These are phyloP conservation scores for Oasisia sp. DNA, from an alignment of 2,888 invertebrate species.

Conservation along the genomic window DNA sequence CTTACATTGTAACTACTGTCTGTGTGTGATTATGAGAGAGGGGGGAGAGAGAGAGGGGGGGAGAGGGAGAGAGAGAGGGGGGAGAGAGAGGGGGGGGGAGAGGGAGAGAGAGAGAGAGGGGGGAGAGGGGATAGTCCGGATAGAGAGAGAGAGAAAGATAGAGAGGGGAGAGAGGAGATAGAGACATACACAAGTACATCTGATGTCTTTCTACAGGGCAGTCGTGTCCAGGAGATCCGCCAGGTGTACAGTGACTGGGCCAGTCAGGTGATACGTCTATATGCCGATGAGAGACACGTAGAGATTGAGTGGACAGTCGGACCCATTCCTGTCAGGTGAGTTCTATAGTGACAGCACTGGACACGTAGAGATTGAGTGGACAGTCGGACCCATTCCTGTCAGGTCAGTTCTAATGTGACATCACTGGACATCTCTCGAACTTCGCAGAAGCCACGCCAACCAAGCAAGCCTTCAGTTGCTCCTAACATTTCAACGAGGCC, in stretches of 20 bases:
- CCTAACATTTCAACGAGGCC: too few species aligned
- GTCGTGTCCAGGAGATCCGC: conserved; percentile 76
- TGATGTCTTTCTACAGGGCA: conserved; percentile 29
- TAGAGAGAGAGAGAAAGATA: too few species aligned
- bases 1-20: too few species aligned
- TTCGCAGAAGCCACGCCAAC: neutral
- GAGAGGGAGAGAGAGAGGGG: too few species aligned
- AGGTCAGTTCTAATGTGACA: conserved; percentile 28
- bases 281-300: conserved; percentile 58
- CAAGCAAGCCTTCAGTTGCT: too few species aligned
- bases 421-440: neutral
- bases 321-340: conserved; percentile 63
- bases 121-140: too few species aligned
- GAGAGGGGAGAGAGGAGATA: too few species aligned
- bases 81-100: too few species aligned
- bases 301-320: conserved; percentile 72
- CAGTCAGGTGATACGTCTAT: conserved; percentile 57
- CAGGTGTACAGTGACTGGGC: conserved; percentile 74
- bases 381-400: conserved; percentile 69
- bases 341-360: neutral
- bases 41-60: too few species aligned
- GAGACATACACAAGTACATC: too few species aligned
- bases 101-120: too few species aligned
- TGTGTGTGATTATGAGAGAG: too few species aligned
- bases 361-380: conserved; percentile 70